phyloP scores from a whole-genome alignment of 35 echinoderm and acorn worm genomes.

The Holothuria glaberrima region DNA sequence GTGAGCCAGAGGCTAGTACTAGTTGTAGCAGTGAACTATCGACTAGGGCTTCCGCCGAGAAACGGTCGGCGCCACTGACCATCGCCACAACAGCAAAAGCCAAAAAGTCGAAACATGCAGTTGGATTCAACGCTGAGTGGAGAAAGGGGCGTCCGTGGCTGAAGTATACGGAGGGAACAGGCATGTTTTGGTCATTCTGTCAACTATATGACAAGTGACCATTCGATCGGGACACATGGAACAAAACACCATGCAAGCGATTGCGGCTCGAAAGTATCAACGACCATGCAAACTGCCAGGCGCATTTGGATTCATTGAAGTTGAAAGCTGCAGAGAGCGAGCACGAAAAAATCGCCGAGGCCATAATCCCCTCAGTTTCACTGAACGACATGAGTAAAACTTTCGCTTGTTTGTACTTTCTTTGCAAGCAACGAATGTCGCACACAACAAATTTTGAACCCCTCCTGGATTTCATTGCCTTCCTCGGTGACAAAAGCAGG shows the following conservation, averaged over 20 bases:
- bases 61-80: slow-evolving; percentile 13
- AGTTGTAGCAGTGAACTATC: slow-evolving; percentile 8
- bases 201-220: slow-evolving; percentile 48
- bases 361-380: slow-evolving; percentile 27
- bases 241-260: slow-evolving; percentile 54
- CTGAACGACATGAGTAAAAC: slow-evolving; percentile 37
- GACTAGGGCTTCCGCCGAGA: slow-evolving; percentile 8
- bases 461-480: slow-evolving; percentile 26
- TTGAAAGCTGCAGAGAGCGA: slow-evolving; percentile 20
- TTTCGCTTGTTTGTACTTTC: slow-evolving; percentile 52
- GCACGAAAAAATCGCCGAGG: slow-evolving; percentile 7
- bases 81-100: slow-evolving; percentile 10
- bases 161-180: slow-evolving; percentile 12
- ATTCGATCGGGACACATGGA: slow-evolving; percentile 49
- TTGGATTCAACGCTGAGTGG: slow-evolving; percentile 39
- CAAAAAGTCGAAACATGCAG: slow-evolving; percentile 45
- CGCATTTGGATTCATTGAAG: slow-evolving; percentile 28
- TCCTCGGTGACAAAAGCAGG: background rate
- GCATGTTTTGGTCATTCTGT: slow-evolving; percentile 54
- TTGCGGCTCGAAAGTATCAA: slow-evolving; percentile 47
- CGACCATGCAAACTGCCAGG: slow-evolving; percentile 41
- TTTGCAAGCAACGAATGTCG: slow-evolving; percentile 59
- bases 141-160: slow-evolving; percentile 28
- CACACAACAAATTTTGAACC: slow-evolving; percentile 63
- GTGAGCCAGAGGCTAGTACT: background rate